Conservation (phyloP, 2,113 vertebrate genomes). For the Orycteropus afer region DNA sequence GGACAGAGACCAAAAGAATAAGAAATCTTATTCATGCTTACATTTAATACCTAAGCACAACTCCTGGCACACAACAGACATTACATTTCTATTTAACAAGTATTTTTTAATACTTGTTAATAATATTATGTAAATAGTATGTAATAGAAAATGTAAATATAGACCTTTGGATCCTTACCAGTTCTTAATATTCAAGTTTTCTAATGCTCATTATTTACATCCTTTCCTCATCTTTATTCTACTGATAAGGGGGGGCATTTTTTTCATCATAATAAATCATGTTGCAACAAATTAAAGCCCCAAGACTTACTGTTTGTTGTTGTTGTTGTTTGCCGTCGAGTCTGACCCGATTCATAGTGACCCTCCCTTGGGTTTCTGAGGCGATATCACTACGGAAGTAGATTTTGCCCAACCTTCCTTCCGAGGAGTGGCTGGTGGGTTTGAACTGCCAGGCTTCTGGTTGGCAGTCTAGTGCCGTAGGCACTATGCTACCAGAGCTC, state of each 20-base stretch:
- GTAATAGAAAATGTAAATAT: slow-evolving; percentile 19
- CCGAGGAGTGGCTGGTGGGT: too few relatives aligned
- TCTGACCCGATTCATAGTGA: too few relatives aligned
- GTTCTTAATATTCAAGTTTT: neutral
- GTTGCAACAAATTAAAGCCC: neutral
- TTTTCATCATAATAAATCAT: slow-evolving; percentile 29
- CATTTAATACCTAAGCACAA: neutral
- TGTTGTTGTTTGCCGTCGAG: too few relatives aligned
- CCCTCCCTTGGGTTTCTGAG: too few relatives aligned
- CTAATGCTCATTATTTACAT: neutral
- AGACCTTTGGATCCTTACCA: neutral
- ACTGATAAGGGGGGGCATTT: neutral
- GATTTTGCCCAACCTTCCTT: too few relatives aligned
- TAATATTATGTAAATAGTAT: too few relatives aligned
- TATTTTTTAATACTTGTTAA: slow-evolving; percentile 4
- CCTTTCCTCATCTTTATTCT: slow-evolving; percentile 9
- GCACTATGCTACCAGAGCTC: too few relatives aligned
- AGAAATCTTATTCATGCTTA: neutral
- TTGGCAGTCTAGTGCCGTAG: too few relatives aligned
- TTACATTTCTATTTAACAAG: too few relatives aligned
- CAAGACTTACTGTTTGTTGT: neutral
- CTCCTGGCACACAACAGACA: neutral
- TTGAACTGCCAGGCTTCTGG: too few relatives aligned
- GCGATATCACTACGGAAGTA: too few relatives aligned
- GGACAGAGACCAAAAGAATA: neutral